Base-by-base conservation (phyloP, 2,888 invertebrate genomes). In the Lottia scabra region DNA sequence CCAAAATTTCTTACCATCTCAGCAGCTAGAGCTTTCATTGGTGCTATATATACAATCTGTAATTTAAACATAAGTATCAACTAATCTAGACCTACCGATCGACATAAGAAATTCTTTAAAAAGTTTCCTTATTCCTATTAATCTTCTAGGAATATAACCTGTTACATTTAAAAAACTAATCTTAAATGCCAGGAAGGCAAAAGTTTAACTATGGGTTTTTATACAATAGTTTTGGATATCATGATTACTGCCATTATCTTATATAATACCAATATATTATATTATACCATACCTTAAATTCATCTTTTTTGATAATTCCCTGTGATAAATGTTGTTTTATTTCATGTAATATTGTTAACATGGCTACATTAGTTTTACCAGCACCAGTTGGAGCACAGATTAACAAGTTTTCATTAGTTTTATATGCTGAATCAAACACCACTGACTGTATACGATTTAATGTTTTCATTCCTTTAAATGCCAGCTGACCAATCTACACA, bases 361-460 rank as follows among this genome's bases (percentile, higher is more conserved):
- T 92, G 0, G 99, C 99, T 71, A 99, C 96, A 88, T 99, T 99
- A 0, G 99, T 99, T 91, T 99, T 99, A 43, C 99, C 99, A 0
- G 99, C 98, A 5, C 99, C 99, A 0, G 99, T 99, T 0, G 99
- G 99, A 0, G 99, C 99, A 90, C 99, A 99, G 72, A 99, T 96
- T 68, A 99, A 90, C 83, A 99, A 92, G 90, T 99, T 99, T 88
- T 99, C 97, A 87, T 98, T 98, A 2, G 96, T 96, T 83, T 95
- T 94, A 91, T 99, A 99, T 0, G 99, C 99, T 0, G 96, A 94
- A 75, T 96, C 94, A 89, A 94, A 99, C 0, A 99, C 99, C 65
- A 98, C 94, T 0, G 96, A 96, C 89, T 99, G 99, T 81, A 99
- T 98, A 70, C 95, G 92, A 90, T 99, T 99, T 46, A 99, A 91